Evolutionary conservation across 2,113 vertebrate genomes (phyloP), one percentile per base, ranked within the genome.

Genomic region (Corvus moneduloides): DNA sequence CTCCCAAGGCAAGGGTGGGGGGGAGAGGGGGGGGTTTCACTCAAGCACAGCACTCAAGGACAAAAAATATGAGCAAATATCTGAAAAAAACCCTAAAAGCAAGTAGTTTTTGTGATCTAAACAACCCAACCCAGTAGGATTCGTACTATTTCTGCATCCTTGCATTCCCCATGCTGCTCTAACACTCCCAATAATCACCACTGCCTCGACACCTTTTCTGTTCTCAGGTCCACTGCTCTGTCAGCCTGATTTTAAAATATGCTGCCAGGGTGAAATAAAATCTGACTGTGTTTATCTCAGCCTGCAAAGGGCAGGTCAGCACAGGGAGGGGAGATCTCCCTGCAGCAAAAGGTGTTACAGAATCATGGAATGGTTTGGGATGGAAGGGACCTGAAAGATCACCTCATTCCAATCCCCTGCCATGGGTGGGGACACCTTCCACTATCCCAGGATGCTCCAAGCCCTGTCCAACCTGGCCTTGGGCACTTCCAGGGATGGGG

Each of bases 31-130:
- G 39, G 21, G 12, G 46, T 18, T 88, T 49, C 2, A 12, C n/a
- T 71, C 41, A 27, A 78, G 41, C 56, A n/a, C 3, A 2, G 48
- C 46, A 35, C 10, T 12, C 1, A 1, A 2, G 6, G 32, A n/a
- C 30, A 63, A 55, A 68, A 73, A 43, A 21, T 1, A 35, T 0
- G 6, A 84, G 26, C 3, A 74, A 82, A 5, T 54, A 59, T 4
- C 30, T 14, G 35, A 33, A 37, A 46, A 72, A 28, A 59, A 7
- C 20, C 56, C 24, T 43, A 17, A 55, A 69, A 69, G 2, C 3
- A 61, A 37, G 18, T 3, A 28, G 71, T 3, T 82, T 59, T 43
- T 28, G 33, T 16, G 35, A 35, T 51, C 44, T 18, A 22, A 32
- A 52, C 7, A 61, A 26, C 27, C 51, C 79, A 82, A 10, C 2